These are phyloP conservation scores for Numenius arquata DNA, from an alignment of 2,113 vertebrate species.

Conservation along the genomic window DNA sequence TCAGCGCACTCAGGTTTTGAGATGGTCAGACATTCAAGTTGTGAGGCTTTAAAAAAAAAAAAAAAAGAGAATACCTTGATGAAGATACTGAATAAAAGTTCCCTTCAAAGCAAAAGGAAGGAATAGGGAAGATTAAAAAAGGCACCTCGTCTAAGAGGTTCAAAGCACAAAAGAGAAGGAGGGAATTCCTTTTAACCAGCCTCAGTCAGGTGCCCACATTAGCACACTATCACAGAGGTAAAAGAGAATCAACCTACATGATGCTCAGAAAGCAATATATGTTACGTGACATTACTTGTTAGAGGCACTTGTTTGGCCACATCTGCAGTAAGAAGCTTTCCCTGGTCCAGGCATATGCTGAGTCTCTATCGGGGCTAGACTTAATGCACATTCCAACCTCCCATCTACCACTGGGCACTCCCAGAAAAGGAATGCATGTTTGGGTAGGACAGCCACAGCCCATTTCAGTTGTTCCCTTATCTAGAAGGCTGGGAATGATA, in stretches of 20 bases:
- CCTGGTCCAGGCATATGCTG: neutral
- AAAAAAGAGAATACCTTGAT: neutral
- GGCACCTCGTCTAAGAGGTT: neutral
- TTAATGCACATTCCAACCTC: neutral
- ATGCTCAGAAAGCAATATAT: neutral
- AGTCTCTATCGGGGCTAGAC: neutral
- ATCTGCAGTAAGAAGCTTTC: neutral
- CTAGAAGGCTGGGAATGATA: neutral
- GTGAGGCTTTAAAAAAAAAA: neutral
- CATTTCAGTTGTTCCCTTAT: neutral
- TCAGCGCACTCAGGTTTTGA: neutral
- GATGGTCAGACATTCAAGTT: neutral
- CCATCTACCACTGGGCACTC: neutral
- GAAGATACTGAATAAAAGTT: neutral
- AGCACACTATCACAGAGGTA: neutral
- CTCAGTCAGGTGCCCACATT: neutral
- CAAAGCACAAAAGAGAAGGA: neutral
- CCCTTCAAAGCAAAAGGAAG: conserved; percentile 4
- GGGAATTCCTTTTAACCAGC: neutral
- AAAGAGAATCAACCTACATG: neutral
- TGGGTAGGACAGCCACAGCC: neutral
- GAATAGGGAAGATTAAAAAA: neutral
- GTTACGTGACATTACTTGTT: neutral
- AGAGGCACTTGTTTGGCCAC: neutral
- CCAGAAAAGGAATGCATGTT: neutral